phyloP scores from a whole-genome alignment of 2,888 invertebrate genomes.

The Apodemia zela region DNA sequence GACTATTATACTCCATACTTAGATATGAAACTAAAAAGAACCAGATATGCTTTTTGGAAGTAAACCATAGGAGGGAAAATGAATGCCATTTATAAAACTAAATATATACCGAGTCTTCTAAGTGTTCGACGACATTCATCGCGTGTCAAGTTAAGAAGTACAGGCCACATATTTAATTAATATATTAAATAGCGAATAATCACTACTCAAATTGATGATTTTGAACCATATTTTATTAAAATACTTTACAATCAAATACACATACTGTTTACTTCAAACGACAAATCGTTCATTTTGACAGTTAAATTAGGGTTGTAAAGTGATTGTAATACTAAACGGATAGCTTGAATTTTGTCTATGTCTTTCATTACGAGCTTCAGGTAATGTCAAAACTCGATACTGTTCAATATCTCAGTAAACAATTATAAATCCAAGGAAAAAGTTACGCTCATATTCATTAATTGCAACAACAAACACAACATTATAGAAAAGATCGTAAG shows the following conservation, averaged over 20 bases:
- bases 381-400: neutral
- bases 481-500: too few species aligned
- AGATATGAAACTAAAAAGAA: conserved; percentile 41
- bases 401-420: too few species aligned
- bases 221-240: conserved; percentile 69
- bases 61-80: conserved; percentile 78
- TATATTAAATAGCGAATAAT: conserved; percentile 51
- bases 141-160: conserved; percentile 89
- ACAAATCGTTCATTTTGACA: conserved; percentile 79
- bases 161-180: conserved; percentile 81
- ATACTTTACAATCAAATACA: conserved; percentile 77
- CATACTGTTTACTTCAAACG: conserved; percentile 82
- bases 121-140: conserved; percentile 94
- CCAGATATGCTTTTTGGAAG: conserved; percentile 47
- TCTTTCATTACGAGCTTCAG: neutral
- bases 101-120: conserved; percentile 89
- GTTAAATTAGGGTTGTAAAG: conserved; percentile 49
- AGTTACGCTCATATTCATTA: too few species aligned
- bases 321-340: conserved; percentile 37
- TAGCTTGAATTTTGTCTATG: conserved; percentile 63
- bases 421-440: too few species aligned
- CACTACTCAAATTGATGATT: conserved; percentile 56
- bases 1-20: conserved; percentile 32
- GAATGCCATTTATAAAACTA: conserved; percentile 73
- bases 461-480: too few species aligned